Conservation (phyloP, 2,113 vertebrate genomes). For the Notothenia rossii region DNA sequence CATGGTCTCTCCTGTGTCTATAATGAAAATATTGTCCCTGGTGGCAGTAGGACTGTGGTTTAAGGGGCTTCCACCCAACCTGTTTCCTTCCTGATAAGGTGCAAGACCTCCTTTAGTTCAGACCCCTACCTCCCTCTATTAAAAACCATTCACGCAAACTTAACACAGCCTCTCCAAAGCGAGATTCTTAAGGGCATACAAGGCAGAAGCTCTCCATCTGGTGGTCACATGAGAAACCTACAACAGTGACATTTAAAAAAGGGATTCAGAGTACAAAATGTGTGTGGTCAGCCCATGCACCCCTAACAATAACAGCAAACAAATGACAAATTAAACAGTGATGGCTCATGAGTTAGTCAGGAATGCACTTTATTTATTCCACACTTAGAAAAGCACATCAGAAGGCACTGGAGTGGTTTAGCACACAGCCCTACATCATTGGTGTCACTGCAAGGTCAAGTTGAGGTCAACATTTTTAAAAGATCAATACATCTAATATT, state of each 20-base stretch:
- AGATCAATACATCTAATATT: slow-evolving; percentile 24
- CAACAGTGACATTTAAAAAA: background rate
- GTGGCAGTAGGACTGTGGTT: background rate
- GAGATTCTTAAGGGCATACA: background rate
- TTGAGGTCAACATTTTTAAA: slow-evolving; percentile 45
- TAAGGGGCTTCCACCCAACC: slow-evolving; percentile 47
- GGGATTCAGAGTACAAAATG: background rate
- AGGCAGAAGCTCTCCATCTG: slow-evolving; percentile 61
- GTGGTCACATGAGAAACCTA: slow-evolving; percentile 8
- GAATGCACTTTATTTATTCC: slow-evolving; percentile 83
- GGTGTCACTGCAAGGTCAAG: slow-evolving; percentile 62
- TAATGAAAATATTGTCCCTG: slow-evolving; percentile 48
- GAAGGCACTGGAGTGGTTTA: slow-evolving; percentile 82
- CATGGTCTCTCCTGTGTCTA: slow-evolving; percentile 36
- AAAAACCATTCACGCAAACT: slow-evolving; percentile 7
- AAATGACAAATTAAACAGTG: background rate
- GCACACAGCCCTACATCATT: slow-evolving; percentile 65
- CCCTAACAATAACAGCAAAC: background rate
- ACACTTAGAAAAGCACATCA: slow-evolving; percentile 80
- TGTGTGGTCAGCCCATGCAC: background rate
- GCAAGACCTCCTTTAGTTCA: slow-evolving; percentile 44
- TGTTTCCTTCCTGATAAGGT: slow-evolving; percentile 78
- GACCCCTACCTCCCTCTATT: slow-evolving; percentile 1
- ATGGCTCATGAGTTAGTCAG: slow-evolving; percentile 57
- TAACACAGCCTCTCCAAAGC: background rate